Evolutionary conservation across 2,888 invertebrate species (phyloP).

Genomic region (Drosophila anomelani): DNA sequence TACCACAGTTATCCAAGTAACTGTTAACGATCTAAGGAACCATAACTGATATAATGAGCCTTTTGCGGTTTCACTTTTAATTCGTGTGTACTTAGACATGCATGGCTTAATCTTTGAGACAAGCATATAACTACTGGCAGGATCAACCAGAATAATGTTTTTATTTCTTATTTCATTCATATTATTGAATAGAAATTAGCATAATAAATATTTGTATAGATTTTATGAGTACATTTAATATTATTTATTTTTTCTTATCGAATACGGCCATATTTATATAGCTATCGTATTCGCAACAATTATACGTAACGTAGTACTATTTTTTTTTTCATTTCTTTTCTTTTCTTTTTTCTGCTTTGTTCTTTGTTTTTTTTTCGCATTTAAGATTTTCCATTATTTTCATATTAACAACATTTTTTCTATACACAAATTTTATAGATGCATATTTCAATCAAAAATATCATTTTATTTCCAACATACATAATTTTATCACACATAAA

Average conservation of each 20-base stretch:
- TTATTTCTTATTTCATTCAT: background rate
- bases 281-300: conserved; percentile 2
- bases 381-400: background rate
- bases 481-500: conserved; percentile 12
- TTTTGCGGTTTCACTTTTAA: conserved; percentile 58
- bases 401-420: no score
- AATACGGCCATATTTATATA: conserved; percentile 6
- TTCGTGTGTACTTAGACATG: conserved; percentile 52
- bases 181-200: background rate
- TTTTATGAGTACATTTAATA: background rate
- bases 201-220: background rate
- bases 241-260: conserved; percentile 40
- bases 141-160: conserved; percentile 5
- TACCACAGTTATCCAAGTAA: conserved; percentile 61
- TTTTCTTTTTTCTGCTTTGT: no score
- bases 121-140: conserved; percentile 48
- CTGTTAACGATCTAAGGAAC: conserved; percentile 45
- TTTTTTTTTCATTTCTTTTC: no score
- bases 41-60: conserved; percentile 44
- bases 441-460: conserved; percentile 11
- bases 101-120: conserved; percentile 44
- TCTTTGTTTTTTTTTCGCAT: no score
- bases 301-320: no score
- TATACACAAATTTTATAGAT: conserved; percentile 2
- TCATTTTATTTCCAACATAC: conserved; percentile 5